Conservation (phyloP, 2,797 vertebrate genomes). For the Chlorospingus flavigularis region DNA sequence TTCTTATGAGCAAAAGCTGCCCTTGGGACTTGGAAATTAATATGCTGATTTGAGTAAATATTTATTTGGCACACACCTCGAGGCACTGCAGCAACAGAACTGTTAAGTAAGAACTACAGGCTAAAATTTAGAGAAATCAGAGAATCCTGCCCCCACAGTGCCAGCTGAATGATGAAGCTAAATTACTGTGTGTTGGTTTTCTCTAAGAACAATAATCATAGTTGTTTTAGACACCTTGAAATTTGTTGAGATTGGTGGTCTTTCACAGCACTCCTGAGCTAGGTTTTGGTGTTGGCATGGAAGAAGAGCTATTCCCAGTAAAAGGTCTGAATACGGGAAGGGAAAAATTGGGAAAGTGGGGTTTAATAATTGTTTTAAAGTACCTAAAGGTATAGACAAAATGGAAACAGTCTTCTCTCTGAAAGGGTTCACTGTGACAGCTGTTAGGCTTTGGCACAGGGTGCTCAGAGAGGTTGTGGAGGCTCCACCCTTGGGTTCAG, state of each 20-base stretch:
- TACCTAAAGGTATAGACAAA: neutral
- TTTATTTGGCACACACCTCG: neutral
- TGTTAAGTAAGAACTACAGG: neutral
- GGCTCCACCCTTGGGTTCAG: neutral
- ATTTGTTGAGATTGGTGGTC: neutral
- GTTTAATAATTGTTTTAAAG: neutral
- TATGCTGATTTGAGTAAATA: conserved; percentile 15
- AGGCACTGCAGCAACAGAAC: neutral
- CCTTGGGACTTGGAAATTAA: neutral
- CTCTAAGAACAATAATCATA: neutral
- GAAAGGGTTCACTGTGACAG: neutral
- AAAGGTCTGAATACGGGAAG: neutral
- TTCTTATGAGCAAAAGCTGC: neutral
- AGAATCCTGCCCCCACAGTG: neutral
- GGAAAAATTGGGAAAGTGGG: neutral
- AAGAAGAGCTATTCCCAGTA: neutral
- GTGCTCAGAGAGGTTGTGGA: neutral
- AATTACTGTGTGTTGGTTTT: neutral
- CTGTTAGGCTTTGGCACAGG: neutral
- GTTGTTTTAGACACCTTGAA: neutral
- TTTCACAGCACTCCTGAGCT: neutral
- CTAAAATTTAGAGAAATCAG: neutral
- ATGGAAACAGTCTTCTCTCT: neutral
- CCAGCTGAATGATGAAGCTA: neutral
- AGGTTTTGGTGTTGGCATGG: neutral